Percentiles rank a stretch among this genome's conserved stretches.
Evolutionary conservation across 1,140 invertebrate genomes (phyloP).

Genomic region (Dryas iulia): DNA sequence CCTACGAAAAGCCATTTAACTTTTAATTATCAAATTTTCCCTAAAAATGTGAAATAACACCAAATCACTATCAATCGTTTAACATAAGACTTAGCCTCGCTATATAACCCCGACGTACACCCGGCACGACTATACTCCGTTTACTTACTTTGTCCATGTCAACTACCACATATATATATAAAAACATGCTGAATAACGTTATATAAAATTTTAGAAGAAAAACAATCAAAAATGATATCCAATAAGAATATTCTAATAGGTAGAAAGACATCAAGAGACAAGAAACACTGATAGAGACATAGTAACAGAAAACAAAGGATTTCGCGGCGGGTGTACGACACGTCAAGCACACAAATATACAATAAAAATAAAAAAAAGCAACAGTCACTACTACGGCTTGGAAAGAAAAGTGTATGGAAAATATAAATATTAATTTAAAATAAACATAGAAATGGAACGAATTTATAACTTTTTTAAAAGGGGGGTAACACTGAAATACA

Average conservation of each 20-base stretch:
- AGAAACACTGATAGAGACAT: constrained; percentile 5
- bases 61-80: not conserved
- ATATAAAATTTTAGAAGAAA: not conserved
- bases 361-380: constrained; percentile 54
- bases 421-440: not conserved
- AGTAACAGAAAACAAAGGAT: constrained; percentile 6
- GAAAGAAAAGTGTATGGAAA: constrained; percentile 32
- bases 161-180: not conserved
- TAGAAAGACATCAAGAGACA: constrained; percentile 4
- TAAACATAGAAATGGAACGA: not conserved
- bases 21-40: too few relatives aligned
- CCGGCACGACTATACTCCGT: not conserved
- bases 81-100: not conserved
- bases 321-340: constrained; percentile 50
- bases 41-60: not conserved
- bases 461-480: too few relatives aligned
- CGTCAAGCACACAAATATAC: constrained; percentile 61
- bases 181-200: not conserved
- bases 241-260: constrained; percentile 11
- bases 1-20: too few relatives aligned
- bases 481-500: not conserved
- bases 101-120: constrained; percentile 8
- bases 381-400: constrained; percentile 36
- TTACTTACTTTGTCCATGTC: not conserved
- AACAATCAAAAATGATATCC: not conserved